These are phyloP conservation scores for Echiichthys vipera DNA, from an alignment of 2,797 vertebrate species.

Conservation along the genomic window DNA sequence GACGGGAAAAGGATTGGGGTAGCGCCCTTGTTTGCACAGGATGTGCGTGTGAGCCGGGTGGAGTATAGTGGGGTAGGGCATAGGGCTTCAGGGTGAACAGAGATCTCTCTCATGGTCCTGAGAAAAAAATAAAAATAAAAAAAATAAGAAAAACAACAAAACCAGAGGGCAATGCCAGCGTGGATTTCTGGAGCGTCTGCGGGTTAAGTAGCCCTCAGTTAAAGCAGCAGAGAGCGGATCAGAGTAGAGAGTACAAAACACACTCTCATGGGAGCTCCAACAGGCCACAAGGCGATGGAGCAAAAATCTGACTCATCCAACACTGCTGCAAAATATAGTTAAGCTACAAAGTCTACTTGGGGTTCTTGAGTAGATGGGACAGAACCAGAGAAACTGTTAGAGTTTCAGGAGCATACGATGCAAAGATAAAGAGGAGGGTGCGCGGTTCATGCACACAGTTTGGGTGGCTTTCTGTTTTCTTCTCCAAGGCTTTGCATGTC, in stretches of 20 bases:
- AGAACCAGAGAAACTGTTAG: slow-evolving; percentile 9
- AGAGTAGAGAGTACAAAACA: too few species aligned
- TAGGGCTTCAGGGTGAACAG: slow-evolving; percentile 41
- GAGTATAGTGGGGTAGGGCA: not conserved
- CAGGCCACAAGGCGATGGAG: not conserved
- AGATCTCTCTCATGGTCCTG: slow-evolving; percentile 48
- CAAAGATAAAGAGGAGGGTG: slow-evolving; percentile 36
- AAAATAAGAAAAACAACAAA: slow-evolving; percentile 13
- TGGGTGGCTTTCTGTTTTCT: slow-evolving; percentile 28
- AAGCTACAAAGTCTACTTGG: not conserved
- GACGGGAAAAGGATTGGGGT: slow-evolving; percentile 50
- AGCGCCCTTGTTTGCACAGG: slow-evolving; percentile 68
- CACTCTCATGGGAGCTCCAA: not conserved
- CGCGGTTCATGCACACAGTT: slow-evolving; percentile 24
- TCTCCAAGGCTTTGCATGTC: slow-evolving; percentile 40
- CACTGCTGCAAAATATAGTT: not conserved
- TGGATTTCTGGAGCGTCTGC: not conserved
- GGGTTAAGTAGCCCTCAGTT: not conserved
- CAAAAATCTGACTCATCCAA: not conserved
- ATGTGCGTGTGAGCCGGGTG: slow-evolving; percentile 22
- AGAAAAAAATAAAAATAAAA: not conserved
- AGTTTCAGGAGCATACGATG: slow-evolving; percentile 22
- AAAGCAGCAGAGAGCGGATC: not conserved
- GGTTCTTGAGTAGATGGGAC: not conserved
- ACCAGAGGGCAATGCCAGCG: not conserved